Evolutionary conservation across 2,888 invertebrate genomes (phyloP), one percentile per base, ranked within the genome.

Genomic region (Monoplex corrugatus): DNA sequence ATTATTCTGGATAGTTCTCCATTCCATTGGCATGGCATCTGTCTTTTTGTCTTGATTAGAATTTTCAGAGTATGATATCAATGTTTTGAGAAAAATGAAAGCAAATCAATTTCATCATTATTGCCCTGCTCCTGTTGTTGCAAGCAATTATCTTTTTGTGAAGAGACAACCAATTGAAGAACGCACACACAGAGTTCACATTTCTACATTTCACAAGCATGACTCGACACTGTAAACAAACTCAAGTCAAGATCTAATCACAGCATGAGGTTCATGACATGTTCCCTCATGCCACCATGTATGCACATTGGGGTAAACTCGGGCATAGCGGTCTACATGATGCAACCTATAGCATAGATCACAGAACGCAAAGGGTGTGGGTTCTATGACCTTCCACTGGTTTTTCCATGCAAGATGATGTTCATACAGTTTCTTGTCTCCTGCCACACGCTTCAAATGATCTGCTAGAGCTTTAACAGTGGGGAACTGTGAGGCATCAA

Each of bases 271-370:
- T 19, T 78, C 44, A 10, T 63, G 80, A n/a, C 91, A 91, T 0
- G 38, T 87, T 35, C 63, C 84, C 5, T 90, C 2, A 2, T 83
- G 19, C 91, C 91, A 91, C 91, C 91, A 91, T 6, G 2, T 19
- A 35, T 86, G 23, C 1, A 88, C 88, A 44, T 89, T 83, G 13
- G 86, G 35, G 72, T 91, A 90, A 0, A 84, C 78, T 19, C 87
- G 68, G n/a, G 72, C 38, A 40, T n/a, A 35, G 10, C 23, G 43
- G 32, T 28, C n/a, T 35, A 86, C 68, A 6, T 86, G 35, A 40
- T 90, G 90, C 38, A 91, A 19, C 3, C 75, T 57, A 10, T 91
- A 19, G n/a, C 91, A 91, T 3, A 90, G 19, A 3, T 90, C 68
- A 87, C 91, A 91, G 19, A 90, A n/a, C 10, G 90, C 89, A 23